A percentile compares a stretch with the other conserved stretches of the same genome.
phyloP scores from a whole-genome alignment of 2,113 vertebrate genomes.

The Laticauda laticaudata region DNA sequence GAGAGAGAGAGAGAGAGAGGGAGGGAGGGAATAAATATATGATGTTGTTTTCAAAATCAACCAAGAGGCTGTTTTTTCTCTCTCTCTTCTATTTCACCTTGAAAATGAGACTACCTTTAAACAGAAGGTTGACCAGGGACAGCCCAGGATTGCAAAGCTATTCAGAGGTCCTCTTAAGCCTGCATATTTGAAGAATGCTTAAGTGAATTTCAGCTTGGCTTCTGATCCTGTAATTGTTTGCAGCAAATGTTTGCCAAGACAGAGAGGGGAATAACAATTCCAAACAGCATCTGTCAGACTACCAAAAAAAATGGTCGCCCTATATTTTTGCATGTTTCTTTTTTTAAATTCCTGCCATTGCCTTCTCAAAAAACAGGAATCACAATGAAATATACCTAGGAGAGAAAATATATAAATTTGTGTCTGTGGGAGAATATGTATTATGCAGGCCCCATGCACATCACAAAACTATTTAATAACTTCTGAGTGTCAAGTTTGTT shows the following conservation, averaged over 20 bases:
- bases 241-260: constrained; percentile 17
- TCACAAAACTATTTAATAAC: background rate
- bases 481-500: background rate
- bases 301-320: constrained; percentile 10
- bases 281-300: constrained; percentile 9
- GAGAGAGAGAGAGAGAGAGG: accelerated
- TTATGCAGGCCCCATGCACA: background rate
- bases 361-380: background rate
- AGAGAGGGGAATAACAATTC: constrained; percentile 29
- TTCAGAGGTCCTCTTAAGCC: constrained; percentile 57
- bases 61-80: constrained; percentile 50
- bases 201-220: constrained; percentile 34
- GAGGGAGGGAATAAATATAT: constrained; percentile 63
- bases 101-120: constrained; percentile 54
- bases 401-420: background rate
- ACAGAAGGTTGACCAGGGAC: constrained; percentile 50
- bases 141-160: constrained; percentile 56
- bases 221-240: background rate
- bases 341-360: background rate
- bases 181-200: constrained; percentile 31
- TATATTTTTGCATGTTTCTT: background rate
- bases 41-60: constrained; percentile 83
- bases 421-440: background rate
- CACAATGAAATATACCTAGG: background rate
- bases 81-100: constrained; percentile 71